phyloP scores from a whole-genome alignment of 2,888 invertebrate genomes.

The Callyntrura guangdongensis region DNA sequence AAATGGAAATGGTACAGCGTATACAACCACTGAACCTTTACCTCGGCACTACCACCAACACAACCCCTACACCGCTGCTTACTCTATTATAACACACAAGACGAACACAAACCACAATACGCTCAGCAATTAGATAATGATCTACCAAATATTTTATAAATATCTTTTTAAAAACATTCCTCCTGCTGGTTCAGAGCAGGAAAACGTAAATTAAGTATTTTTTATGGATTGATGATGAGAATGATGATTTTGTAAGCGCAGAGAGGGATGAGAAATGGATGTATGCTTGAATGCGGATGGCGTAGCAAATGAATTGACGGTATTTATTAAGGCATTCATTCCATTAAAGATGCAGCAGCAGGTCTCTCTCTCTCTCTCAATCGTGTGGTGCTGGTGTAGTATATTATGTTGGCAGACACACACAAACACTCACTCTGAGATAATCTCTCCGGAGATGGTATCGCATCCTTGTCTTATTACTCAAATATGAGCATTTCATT shows the following conservation, averaged over 20 bases:
- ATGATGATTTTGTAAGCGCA: slow-evolving; percentile 34
- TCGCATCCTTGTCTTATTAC: slow-evolving; percentile 68
- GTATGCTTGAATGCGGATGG: slow-evolving; percentile 54
- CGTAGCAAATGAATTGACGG: slow-evolving; percentile 62
- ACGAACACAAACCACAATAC: slow-evolving; percentile 29
- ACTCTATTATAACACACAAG: slow-evolving; percentile 30
- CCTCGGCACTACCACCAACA: background rate
- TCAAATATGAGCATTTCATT: slow-evolving; percentile 72
- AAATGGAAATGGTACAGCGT: background rate
- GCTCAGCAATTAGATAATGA: slow-evolving; percentile 60
- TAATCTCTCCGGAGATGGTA: slow-evolving; percentile 60
- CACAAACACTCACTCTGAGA: background rate
- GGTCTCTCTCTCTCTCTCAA: no score
- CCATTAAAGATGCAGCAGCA: slow-evolving; percentile 10
- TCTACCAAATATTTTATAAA: slow-evolving; percentile 53
- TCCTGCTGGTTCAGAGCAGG: slow-evolving; percentile 53
- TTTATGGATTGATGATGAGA: slow-evolving; percentile 63
- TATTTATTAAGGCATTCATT: slow-evolving; percentile 50
- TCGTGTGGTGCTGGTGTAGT: background rate
- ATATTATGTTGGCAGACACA: background rate
- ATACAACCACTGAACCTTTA: no score
- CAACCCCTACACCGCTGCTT: background rate
- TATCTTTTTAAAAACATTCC: slow-evolving; percentile 47
- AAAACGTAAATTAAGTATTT: slow-evolving; percentile 71
- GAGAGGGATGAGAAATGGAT: slow-evolving; percentile 52